phyloP scores from a whole-genome alignment of 30 jellyfish, hydroid and myxozoan species.

The Turritopsis rubra region DNA sequence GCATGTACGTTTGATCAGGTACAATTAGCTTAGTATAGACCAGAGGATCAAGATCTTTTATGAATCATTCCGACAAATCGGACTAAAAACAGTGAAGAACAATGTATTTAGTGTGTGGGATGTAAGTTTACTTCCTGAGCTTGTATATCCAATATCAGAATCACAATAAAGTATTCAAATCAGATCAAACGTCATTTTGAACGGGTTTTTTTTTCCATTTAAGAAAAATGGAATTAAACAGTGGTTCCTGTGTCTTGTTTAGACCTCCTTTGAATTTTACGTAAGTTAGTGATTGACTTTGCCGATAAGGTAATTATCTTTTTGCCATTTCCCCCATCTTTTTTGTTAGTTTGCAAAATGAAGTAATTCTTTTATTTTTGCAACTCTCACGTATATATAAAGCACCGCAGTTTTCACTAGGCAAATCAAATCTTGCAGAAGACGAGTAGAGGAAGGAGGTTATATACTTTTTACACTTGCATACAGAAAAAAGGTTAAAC shows the following conservation, averaged over 20 bases:
- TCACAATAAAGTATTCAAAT: not conserved
- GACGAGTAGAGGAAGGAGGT: not conserved
- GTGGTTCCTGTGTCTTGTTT: not conserved
- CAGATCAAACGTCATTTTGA: not conserved
- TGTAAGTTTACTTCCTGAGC: too few species aligned
- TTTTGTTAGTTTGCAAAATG: not conserved
- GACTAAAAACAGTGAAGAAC: not conserved
- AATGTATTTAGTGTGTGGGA: not conserved
- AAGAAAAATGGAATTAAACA: not conserved
- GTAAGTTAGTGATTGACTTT: not conserved
- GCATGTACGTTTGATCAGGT: not conserved
- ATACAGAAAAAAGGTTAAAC: not conserved
- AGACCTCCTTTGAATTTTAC: not conserved
- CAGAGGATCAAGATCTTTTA: not conserved
- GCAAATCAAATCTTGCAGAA: not conserved
- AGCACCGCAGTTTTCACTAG: too few species aligned
- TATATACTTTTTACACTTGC: too few species aligned
- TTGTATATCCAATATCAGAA: not conserved
- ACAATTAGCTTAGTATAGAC: not conserved
- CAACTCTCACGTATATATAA: too few species aligned
- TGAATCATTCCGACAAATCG: not conserved
- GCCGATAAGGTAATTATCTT: not conserved
- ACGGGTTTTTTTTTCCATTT: not conserved
- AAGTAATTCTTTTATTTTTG: not conserved
- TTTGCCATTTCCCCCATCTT: not conserved